Conservation (phyloP, 1,140 invertebrate species). For the Varroa destructor region DNA sequence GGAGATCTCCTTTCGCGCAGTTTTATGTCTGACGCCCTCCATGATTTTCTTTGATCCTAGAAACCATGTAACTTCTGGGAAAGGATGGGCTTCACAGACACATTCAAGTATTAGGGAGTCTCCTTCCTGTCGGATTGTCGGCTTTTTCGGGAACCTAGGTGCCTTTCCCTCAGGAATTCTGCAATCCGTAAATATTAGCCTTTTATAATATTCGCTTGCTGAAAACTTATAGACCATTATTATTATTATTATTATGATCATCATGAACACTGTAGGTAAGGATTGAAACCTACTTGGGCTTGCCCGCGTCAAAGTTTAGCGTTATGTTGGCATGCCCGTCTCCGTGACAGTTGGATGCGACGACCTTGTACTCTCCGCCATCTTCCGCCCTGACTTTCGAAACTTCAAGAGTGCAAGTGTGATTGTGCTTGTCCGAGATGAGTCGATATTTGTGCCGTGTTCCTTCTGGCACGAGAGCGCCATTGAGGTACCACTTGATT, state of each 20-base stretch:
- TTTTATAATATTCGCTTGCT: neutral
- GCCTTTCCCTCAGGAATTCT: conserved; percentile 88
- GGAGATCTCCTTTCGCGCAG: conserved; percentile 64
- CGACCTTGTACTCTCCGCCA: conserved; percentile 79
- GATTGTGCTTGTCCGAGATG: conserved; percentile 43
- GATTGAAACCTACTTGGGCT: conserved; percentile 42
- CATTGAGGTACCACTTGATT: conserved; percentile 72
- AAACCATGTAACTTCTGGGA: conserved; percentile 89
- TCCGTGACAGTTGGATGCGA: conserved; percentile 79
- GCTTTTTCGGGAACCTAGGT: conserved; percentile 90
- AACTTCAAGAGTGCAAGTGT: conserved; percentile 71
- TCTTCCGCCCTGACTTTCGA: conserved; percentile 64
- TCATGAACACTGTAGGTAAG: conserved; percentile 28
- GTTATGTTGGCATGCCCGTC: conserved; percentile 85
- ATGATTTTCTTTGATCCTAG: conserved; percentile 67
- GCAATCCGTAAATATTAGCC: conserved; percentile 36
- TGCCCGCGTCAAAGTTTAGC: conserved; percentile 76
- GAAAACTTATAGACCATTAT: no score
- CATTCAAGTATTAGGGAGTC: conserved; percentile 90
- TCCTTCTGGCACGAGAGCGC: conserved; percentile 59
- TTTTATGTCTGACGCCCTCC: conserved; percentile 66
- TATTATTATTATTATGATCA: neutral
- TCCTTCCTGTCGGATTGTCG: conserved; percentile 85
- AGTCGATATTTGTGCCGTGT: conserved; percentile 51
- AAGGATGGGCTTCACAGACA: conserved; percentile 78